Evolutionary conservation across 1,140 invertebrate genomes (phyloP).

Genomic region (Calliphora vicina): DNA sequence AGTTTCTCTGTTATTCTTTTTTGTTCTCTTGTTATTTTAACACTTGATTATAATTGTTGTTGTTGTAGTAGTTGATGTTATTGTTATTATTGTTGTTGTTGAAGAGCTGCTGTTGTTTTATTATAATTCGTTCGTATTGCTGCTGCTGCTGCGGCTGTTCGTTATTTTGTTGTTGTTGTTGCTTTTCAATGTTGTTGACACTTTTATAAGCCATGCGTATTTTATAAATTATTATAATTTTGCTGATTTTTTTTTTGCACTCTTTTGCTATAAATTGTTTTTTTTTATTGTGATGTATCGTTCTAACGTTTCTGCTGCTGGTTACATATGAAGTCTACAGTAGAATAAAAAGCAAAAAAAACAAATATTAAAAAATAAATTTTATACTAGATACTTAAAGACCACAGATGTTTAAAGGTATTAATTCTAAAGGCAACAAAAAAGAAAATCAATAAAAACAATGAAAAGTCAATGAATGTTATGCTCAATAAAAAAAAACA

Average conservation of each 20-base stretch:
- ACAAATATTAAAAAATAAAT: not conserved
- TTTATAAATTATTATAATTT: slow-evolving; percentile 10
- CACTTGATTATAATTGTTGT: slow-evolving; percentile 12
- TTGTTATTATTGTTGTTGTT: not conserved
- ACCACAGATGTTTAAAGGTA: too few species aligned
- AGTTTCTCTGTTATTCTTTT: not conserved
- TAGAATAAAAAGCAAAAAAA: not conserved
- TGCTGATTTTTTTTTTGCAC: not conserved
- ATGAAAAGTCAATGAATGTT: too few species aligned
- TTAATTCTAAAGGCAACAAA: too few species aligned
- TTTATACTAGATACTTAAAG: too few species aligned
- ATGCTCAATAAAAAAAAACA: too few species aligned
- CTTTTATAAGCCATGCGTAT: slow-evolving; percentile 28
- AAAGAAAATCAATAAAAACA: too few species aligned
- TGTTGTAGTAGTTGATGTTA: not conserved
- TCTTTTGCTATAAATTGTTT: not conserved
- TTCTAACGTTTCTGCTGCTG: not conserved
- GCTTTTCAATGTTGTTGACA: slow-evolving; percentile 25
- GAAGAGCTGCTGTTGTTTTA: slow-evolving; percentile 5
- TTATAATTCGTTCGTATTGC: not conserved
- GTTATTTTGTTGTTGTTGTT: slow-evolving; percentile 7
- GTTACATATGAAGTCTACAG: not conserved
- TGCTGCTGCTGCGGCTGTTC: not conserved
- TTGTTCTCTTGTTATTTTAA: slow-evolving; percentile 14
- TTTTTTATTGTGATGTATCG: not conserved